Base-by-base conservation (phyloP, 2,797 vertebrate species). In the Aldrovandia affinis region DNA sequence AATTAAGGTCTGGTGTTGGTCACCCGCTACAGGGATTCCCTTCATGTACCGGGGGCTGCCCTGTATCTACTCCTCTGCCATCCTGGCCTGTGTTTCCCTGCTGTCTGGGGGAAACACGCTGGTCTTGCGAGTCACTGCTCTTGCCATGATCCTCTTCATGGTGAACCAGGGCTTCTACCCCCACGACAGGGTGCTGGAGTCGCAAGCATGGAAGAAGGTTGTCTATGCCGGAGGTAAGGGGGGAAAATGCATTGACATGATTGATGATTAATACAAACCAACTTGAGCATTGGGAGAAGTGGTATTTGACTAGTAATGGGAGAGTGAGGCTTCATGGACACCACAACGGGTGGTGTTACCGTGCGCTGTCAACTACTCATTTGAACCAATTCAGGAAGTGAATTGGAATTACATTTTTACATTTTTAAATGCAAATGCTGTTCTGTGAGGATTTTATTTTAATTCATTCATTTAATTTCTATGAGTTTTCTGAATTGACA, bases 131-230 rank as follows among this genome's bases (percentile, higher is more conserved):
- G 65, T 95, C 75, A 89, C 95, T 0, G 96, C 97, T 0, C 86
- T 95, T 25, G 89, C 96, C 83, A 97, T 98, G 97, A 95, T 97
- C 86, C 91, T 97, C 22, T 97, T 97, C 89, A 99, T 99, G 97
- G 93, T 97, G 14, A 97, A 97, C 85, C 97, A 94, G 22, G 96
- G 91, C 80, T 95, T 95, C 94, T 99, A 99, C 88, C 98, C 98
- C 15, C 96, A 98, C 0, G 98, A 99, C 90, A 93, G 95, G 84
- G 95, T 98, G 85, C 93, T 99, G 87, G 98, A 98, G 90, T 99
- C 98, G 0, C 96, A 99, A 89, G 92, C 91, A 78, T 99, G 97
- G 97, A 99, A 99, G 90, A 99, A 99, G 92, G 85, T 85, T 0
- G 95, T 99, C 81, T 99, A 96, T 0, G 93, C 94, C 0, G 97